A percentile compares a stretch with the other conserved stretches of the same genome.
These are phyloP conservation scores for Papilio machaon DNA, from an alignment of 1,140 invertebrate species.

Conservation along the genomic window DNA sequence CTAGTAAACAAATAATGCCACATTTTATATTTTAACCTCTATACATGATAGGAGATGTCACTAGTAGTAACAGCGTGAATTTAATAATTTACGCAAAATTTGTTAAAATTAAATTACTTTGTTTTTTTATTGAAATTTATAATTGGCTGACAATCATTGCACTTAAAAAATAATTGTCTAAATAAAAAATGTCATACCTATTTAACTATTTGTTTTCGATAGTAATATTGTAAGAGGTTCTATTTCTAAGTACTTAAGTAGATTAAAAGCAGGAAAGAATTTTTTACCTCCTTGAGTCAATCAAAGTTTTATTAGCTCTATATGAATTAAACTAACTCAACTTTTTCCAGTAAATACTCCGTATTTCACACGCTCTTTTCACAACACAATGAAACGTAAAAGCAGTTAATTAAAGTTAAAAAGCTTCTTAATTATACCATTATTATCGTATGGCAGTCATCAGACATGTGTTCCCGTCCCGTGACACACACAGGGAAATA, in stretches of 20 bases:
- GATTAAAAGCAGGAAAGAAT: neutral
- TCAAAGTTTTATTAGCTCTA: neutral
- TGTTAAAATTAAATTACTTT: no score
- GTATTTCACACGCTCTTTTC: conserved; percentile 26
- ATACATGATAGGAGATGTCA: neutral
- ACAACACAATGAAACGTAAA: conserved; percentile 33
- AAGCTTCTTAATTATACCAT: conserved; percentile 47
- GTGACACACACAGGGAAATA: conserved; percentile 19
- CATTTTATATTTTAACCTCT: neutral
- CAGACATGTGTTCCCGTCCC: conserved; percentile 31
- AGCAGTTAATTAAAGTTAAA: conserved; percentile 46
- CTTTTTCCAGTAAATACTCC: neutral
- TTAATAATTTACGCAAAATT: no score
- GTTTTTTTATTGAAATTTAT: no score
- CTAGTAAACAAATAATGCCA: neutral
- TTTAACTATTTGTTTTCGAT: no score
- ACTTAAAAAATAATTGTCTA: no score
- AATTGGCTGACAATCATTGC: no score
- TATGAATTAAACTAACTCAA: neutral
- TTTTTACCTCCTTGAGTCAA: no score
- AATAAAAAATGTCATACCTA: no score
- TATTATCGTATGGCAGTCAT: conserved; percentile 42
- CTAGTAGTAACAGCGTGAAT: neutral
- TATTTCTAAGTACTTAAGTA: neutral
- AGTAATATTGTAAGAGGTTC: no score